A percentile compares a stretch with the other conserved stretches of the same genome.
These are phyloP conservation scores for Agelastica alni DNA, from an alignment of 2,888 invertebrate genomes.

Conservation along the genomic window DNA sequence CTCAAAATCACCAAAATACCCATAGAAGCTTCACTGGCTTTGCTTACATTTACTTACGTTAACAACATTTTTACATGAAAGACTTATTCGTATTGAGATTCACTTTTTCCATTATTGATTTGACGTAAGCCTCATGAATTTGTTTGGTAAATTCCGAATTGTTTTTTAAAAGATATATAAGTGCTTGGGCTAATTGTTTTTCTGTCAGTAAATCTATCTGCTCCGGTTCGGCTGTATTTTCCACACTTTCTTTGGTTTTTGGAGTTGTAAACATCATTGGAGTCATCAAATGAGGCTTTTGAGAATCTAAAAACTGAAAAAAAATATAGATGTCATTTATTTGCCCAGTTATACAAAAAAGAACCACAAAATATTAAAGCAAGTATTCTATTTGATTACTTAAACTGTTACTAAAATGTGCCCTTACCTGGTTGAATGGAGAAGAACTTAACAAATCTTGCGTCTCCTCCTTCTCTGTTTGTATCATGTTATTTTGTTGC, in stretches of 20 bases:
- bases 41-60: too few relatives aligned
- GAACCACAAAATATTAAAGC: too few relatives aligned
- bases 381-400: too few relatives aligned
- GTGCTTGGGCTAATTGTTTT: slow-evolving; percentile 87
- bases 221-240: slow-evolving; percentile 34
- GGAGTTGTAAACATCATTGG: slow-evolving; percentile 82
- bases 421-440: slow-evolving; percentile 61
- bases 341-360: too few relatives aligned
- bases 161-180: slow-evolving; percentile 83
- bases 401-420: too few relatives aligned
- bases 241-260: slow-evolving; percentile 40
- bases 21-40: too few relatives aligned
- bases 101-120: slow-evolving; percentile 72
- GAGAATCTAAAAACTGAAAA: slow-evolving; percentile 46
- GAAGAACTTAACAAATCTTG: slow-evolving; percentile 51
- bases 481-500: slow-evolving; percentile 38
- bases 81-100: slow-evolving; percentile 35
- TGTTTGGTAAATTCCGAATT: slow-evolving; percentile 87
- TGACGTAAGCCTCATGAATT: slow-evolving; percentile 90
- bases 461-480: slow-evolving; percentile 32
- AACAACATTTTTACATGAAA: slow-evolving; percentile 26
- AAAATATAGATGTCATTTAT: background rate
- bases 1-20: too few relatives aligned
- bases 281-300: slow-evolving; percentile 79
- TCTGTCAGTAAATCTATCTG: slow-evolving; percentile 75